Percentiles rank a stretch among this genome's conserved stretches.
Evolutionary conservation across 2,888 invertebrate species (phyloP).

Genomic region (Bombylius major): DNA sequence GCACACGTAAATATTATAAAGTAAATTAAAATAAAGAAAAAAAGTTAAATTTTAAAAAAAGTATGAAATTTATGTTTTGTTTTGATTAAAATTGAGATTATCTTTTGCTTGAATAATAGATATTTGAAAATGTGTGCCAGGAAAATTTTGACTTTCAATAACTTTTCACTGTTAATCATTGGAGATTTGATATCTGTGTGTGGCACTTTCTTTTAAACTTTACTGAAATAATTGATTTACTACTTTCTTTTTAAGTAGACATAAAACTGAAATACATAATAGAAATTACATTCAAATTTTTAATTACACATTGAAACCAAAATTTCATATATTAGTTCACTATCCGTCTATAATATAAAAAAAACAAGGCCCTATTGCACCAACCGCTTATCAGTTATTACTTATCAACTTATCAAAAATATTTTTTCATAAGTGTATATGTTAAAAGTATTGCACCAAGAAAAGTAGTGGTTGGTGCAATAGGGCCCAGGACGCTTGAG

Average conservation of each 20-base stretch:
- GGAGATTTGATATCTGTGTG: slow-evolving; percentile 18
- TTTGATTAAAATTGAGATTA: no score
- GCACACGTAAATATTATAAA: no score
- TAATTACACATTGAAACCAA: slow-evolving; percentile 1
- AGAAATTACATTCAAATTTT: neutral
- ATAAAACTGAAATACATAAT: slow-evolving; percentile 9
- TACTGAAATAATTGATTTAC: slow-evolving; percentile 18
- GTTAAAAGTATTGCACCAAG: no score
- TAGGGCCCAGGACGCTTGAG: slow-evolving; percentile 12
- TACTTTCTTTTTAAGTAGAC: slow-evolving; percentile 10
- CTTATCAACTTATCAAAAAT: no score
- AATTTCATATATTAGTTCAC: slow-evolving; percentile 14
- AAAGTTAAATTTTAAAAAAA: no score
- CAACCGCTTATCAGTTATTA: no score
- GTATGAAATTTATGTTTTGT: no score
- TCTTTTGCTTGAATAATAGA: slow-evolving; percentile 5
- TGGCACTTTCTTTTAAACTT: slow-evolving; percentile 19
- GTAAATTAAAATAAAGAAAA: no score
- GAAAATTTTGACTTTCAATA: slow-evolving; percentile 19
- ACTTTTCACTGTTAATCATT: slow-evolving; percentile 18
- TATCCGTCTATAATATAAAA: slow-evolving; percentile 13
- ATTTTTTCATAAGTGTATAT: no score
- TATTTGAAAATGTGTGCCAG: slow-evolving; percentile 16
- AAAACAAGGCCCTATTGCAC: no score
- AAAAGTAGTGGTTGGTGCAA: no score